Conservation (phyloP, 2,888 invertebrate genomes). For the Orchesellides sinensis region DNA sequence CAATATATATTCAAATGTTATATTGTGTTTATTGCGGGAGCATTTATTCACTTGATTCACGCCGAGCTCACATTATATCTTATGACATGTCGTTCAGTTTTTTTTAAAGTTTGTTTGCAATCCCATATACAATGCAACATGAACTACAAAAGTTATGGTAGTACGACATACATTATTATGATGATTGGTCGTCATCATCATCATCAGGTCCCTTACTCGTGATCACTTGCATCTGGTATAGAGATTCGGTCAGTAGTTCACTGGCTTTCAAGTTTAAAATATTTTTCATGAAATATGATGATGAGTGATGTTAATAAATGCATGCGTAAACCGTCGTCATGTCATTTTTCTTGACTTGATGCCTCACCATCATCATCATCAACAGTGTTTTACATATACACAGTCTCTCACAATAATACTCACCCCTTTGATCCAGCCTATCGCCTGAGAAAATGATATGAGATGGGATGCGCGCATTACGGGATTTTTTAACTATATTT, state of each 20-base stretch:
- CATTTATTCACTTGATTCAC: no score
- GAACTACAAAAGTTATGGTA: no score
- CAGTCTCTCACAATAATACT: background rate
- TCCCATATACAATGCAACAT: no score
- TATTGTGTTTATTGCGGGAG: no score
- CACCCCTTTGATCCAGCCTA: background rate
- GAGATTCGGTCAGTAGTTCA: constrained; percentile 35
- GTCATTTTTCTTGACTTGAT: constrained; percentile 25
- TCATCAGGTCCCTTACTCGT: no score
- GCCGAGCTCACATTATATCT: no score
- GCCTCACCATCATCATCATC: constrained; percentile 3
- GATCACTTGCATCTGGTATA: background rate
- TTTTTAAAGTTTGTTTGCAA: no score
- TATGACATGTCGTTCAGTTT: no score
- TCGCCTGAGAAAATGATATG: background rate
- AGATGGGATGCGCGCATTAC: constrained; percentile 51
- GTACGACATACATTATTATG: no score
- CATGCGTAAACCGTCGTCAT: constrained; percentile 30
- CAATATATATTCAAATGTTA: no score
- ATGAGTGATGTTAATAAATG: constrained; percentile 27
- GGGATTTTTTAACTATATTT: constrained; percentile 44
- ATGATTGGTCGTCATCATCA: no score
- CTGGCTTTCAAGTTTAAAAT: constrained; percentile 17
- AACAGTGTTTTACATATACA: no score
- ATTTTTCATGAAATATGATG: background rate